Conservation (phyloP, 2,113 vertebrate species). For the Ursus arctos region DNA sequence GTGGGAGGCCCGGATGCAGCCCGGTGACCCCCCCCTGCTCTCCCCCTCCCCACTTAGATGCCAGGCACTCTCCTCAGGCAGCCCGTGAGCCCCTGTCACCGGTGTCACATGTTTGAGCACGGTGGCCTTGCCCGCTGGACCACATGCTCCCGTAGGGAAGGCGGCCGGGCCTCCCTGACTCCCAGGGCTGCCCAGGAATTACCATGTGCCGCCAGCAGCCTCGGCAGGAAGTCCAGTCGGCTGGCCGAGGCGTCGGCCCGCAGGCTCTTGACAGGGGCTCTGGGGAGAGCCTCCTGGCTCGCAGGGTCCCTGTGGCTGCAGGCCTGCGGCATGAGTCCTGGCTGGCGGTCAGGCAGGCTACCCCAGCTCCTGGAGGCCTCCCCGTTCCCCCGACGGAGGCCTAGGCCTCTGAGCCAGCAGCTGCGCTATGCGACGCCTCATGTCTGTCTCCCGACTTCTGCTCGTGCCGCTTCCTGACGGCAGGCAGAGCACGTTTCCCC, state of each 20-base stretch:
- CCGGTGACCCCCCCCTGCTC: neutral
- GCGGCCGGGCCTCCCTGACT: neutral
- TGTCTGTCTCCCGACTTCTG: too few species aligned
- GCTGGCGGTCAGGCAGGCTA: rapidly evolving
- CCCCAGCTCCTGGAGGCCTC: neutral
- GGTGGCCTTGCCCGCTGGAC: neutral
- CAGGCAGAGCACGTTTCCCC: neutral
- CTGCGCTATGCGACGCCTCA: neutral
- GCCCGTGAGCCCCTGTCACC: neutral
- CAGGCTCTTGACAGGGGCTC: neutral
- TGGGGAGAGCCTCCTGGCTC: neutral
- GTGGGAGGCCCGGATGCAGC: neutral
- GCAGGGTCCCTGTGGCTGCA: neutral
- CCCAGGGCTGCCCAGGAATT: neutral
- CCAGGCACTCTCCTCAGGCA: too few species aligned
- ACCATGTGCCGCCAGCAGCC: neutral
- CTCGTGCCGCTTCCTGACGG: neutral
- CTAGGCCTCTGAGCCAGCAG: neutral
- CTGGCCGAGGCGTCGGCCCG: neutral
- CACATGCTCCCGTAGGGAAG: neutral
- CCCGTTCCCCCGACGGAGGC: neutral
- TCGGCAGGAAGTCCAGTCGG: neutral
- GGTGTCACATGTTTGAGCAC: rapidly evolving
- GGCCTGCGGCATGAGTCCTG: neutral
- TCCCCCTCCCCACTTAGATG: neutral